Evolutionary conservation across 2,888 invertebrate species (phyloP), one percentile per base, ranked within the genome.

Genomic region (Anthoptus insignis): DNA sequence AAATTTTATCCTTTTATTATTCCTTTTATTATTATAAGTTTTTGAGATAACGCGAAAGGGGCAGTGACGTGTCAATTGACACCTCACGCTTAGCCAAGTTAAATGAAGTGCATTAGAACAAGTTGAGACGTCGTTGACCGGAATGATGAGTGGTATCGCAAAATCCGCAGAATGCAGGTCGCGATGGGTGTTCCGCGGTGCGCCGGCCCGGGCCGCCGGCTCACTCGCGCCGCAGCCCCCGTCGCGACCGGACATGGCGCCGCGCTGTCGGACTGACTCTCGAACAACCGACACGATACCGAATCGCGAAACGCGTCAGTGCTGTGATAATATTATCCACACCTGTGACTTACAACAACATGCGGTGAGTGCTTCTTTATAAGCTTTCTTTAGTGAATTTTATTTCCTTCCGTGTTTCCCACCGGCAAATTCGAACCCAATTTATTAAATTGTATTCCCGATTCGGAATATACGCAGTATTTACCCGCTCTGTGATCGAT

Each of bases 221-320:
- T 67, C 90, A 91, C 83, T 91, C 90, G 90, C 86, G 89, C 78
- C 76, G 77, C 74, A 80, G 78, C 81, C 82, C 79, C 80, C 88
- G 85, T 81, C 80, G 77, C 81, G 86, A 68, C 71, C 84, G 86
- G 82, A 86, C 88, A 87, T 88, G 91, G 76, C 75, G 70, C 70
- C 71, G 74, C 74, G 73, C 68, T 75, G 66, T 60, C 70, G 66
- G 39, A 39, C 39, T n/a, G 16, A 39, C 72, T 73, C 54, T 49
- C 53, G 19, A 54, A 45, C 32, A 14, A 24, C 29, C 81, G 79
- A 81, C 80, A 76, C 80, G 68, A 79, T 69, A 79, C 69, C 70
- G 70, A 39, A 39, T 70, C 71, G 71, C 73, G 71, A 77, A 74
- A 76, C 80, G 82, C 79, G 83, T 76, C 77, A 76, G 84, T 84